These are phyloP conservation scores for Cryptocephalus primarius DNA, from an alignment of 2,888 invertebrate species.

Conservation along the genomic window DNA sequence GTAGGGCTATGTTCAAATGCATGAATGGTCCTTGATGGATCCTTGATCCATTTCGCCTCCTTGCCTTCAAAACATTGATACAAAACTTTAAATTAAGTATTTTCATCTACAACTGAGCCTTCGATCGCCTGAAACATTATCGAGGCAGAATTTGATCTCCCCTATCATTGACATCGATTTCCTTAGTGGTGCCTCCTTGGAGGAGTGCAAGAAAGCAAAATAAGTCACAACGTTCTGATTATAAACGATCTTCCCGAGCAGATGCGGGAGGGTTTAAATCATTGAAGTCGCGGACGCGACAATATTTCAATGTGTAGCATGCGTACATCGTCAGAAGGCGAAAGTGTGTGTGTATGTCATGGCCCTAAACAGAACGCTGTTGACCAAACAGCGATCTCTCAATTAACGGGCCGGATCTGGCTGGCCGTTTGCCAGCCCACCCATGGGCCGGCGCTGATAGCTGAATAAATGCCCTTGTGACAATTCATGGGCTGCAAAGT, in stretches of 20 bases:
- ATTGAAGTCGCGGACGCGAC: slow-evolving; percentile 28
- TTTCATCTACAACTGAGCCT: too few relatives aligned
- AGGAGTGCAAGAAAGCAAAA: neutral
- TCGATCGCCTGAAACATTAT: too few relatives aligned
- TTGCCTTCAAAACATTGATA: too few relatives aligned
- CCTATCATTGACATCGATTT: too few relatives aligned
- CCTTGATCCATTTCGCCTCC: too few relatives aligned
- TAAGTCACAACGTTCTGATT: slow-evolving; percentile 1
- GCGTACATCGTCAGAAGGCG: slow-evolving; percentile 22
- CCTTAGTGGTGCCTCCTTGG: neutral
- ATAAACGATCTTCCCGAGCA: slow-evolving; percentile 15
- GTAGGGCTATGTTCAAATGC: too few relatives aligned
- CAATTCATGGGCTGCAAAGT: slow-evolving; percentile 30
- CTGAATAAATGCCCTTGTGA: slow-evolving; percentile 32
- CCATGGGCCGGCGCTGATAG: slow-evolving; percentile 28
- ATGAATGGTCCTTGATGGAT: too few relatives aligned
- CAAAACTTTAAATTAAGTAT: too few relatives aligned
- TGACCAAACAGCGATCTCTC: slow-evolving; percentile 33
- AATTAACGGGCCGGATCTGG: slow-evolving; percentile 28
- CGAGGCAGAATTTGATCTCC: too few relatives aligned
- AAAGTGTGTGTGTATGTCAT: slow-evolving; percentile 9
- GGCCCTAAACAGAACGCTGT: slow-evolving; percentile 28
- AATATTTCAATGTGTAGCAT: slow-evolving; percentile 24
- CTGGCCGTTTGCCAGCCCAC: slow-evolving; percentile 24
- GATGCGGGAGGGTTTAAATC: slow-evolving; percentile 9